Conservation (phyloP, 2,888 invertebrate species). For the Hyppa rectilinea region DNA sequence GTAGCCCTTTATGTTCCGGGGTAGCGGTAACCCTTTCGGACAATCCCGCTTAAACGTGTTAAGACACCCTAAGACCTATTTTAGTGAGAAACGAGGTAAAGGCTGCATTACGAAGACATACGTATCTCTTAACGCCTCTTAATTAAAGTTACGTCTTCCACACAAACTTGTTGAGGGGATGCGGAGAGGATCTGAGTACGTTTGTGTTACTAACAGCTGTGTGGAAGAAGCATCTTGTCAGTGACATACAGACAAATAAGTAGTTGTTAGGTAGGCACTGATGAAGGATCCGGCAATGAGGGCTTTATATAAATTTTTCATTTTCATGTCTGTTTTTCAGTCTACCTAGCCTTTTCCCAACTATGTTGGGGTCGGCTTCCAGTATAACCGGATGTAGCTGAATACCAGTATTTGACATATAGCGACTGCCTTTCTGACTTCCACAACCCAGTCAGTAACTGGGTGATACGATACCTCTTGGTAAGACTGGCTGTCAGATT, state of each 20-base stretch:
- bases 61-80: conserved; percentile 17
- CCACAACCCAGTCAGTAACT: too few species aligned
- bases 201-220: conserved; percentile 15
- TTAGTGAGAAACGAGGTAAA: conserved; percentile 22
- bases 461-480: too few species aligned
- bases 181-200: conserved; percentile 25
- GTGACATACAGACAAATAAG: conserved; percentile 3
- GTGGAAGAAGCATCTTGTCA: neutral
- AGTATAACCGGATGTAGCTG: too few species aligned
- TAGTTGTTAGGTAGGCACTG: neutral
- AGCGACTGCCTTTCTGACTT: too few species aligned
- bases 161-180: conserved; percentile 46
- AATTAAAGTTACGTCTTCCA: conserved; percentile 68
- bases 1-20: too few species aligned
- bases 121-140: conserved; percentile 47
- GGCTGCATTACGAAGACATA: conserved; percentile 42
- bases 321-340: neutral
- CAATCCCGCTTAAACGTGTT: too few species aligned
- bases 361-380: too few species aligned
- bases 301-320: too few species aligned
- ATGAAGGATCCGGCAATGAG: neutral
- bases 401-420: too few species aligned
- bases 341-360: too few species aligned
- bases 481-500: too few species aligned
- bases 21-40: too few species aligned